Evolutionary conservation across 2,113 vertebrate species (phyloP).

Genomic region (Mirounga angustirostris): DNA sequence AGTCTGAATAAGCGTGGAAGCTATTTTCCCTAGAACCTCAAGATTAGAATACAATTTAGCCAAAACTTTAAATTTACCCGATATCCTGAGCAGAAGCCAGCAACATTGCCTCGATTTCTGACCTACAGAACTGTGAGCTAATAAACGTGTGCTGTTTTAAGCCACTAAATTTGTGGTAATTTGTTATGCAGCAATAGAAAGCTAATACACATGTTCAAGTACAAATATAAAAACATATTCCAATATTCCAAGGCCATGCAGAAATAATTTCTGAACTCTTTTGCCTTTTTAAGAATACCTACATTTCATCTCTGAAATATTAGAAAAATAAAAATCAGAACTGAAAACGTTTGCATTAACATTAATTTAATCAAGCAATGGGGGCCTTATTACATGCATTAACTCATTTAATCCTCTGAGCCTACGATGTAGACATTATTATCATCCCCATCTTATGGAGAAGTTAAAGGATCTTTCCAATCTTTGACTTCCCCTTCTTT

Average conservation of each 20-base stretch:
- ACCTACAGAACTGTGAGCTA: background rate
- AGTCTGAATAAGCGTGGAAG: background rate
- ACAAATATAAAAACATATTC: background rate
- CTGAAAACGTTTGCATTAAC: background rate
- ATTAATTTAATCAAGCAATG: background rate
- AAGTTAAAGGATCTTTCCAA: background rate
- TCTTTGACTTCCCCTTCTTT: background rate
- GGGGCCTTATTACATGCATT: background rate
- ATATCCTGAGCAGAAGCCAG: background rate
- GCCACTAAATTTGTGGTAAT: background rate
- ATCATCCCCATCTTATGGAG: background rate
- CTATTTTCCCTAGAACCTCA: background rate
- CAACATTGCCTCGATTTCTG: background rate
- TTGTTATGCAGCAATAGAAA: background rate
- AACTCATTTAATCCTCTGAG: background rate
- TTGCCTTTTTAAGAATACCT: background rate
- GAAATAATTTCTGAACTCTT: slow-evolving; percentile 28
- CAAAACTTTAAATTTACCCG: slow-evolving; percentile 18
- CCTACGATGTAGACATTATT: background rate
- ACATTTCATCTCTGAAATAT: background rate
- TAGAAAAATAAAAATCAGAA: background rate
- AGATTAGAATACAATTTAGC: background rate
- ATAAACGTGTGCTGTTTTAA: background rate
- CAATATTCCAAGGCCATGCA: background rate
- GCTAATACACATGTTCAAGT: background rate